Evolutionary conservation across 2,797 vertebrate genomes (phyloP).

Genomic region (Champsocephalus gunnari): DNA sequence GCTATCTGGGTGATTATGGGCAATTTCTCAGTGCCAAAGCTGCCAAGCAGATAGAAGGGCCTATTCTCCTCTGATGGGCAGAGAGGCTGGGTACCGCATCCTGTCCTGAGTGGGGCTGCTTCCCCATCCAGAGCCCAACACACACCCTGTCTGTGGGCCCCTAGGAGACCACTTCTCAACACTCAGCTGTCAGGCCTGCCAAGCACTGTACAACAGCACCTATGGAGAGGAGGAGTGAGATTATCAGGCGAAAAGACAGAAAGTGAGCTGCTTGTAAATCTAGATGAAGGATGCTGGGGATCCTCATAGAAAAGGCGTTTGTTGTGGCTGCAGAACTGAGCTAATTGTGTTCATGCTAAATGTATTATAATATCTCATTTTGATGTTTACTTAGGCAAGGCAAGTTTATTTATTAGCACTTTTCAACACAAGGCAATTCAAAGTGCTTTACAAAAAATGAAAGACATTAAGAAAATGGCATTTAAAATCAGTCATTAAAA

Average conservation of each 20-base stretch:
- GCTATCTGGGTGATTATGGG: constrained; percentile 87
- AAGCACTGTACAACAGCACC: constrained; percentile 60
- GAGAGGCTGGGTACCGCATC: constrained; percentile 75
- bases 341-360: constrained; percentile 50
- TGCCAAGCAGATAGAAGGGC: constrained; percentile 81
- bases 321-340: constrained; percentile 36
- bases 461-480: no score
- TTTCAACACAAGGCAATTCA: no score
- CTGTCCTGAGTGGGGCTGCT: constrained; percentile 65
- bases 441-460: no score
- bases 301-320: constrained; percentile 26
- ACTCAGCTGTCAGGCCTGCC: constrained; percentile 78
- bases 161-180: constrained; percentile 79
- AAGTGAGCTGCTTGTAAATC: constrained; percentile 56
- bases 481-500: no score
- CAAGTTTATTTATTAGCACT: no score
- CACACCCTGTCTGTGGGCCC: constrained; percentile 65
- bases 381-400: constrained; percentile 19
- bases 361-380: constrained; percentile 51
- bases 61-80: constrained; percentile 83
- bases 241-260: constrained; percentile 47
- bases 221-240: constrained; percentile 58
- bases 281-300: constrained; percentile 37
- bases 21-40: constrained; percentile 86
- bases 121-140: constrained; percentile 68